These are phyloP conservation scores for Etheostoma nigrum DNA, from an alignment of 2,797 vertebrate species.

Conservation along the genomic window DNA sequence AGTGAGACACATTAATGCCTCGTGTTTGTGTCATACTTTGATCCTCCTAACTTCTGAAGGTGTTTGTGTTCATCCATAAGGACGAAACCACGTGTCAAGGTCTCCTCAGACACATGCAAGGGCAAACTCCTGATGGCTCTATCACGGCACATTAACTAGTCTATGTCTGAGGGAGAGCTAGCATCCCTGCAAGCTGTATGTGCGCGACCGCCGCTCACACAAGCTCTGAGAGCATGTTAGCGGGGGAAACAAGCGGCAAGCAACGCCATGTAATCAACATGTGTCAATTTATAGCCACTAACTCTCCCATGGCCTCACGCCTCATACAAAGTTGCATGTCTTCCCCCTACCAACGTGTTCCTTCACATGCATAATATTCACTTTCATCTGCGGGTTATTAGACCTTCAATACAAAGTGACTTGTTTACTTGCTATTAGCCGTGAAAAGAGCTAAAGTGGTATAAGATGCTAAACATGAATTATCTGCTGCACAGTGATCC, in stretches of 20 bases:
- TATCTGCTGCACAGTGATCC: constrained; percentile 4
- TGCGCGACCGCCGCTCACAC: neutral
- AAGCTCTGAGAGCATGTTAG: constrained; percentile 12
- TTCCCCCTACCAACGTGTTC: constrained; percentile 6
- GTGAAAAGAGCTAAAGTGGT: constrained; percentile 32
- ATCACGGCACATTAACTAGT: constrained; percentile 66
- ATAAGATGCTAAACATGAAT: constrained; percentile 30
- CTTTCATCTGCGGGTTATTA: constrained; percentile 34
- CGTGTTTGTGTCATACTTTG: neutral
- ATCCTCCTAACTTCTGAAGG: constrained; percentile 10
- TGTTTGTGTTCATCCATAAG: constrained; percentile 11
- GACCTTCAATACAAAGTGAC: constrained; percentile 31
- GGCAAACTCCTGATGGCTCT: constrained; percentile 56
- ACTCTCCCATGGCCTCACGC: constrained; percentile 16
- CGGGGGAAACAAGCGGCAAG: constrained; percentile 1
- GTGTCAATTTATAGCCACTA: constrained; percentile 44
- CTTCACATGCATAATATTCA: constrained; percentile 15
- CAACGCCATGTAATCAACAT: constrained; percentile 29
- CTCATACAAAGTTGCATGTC: constrained; percentile 27
- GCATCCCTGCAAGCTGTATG: constrained; percentile 22
- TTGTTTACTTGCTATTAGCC: constrained; percentile 44
- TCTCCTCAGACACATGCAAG: constrained; percentile 49
- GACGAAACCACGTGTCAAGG: constrained; percentile 25
- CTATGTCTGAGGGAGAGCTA: constrained; percentile 40
- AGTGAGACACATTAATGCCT: constrained; percentile 56